Percentiles rank a stretch among this genome's conserved stretches.
Evolutionary conservation across 1,140 invertebrate species (phyloP).

Genomic region (Cylas formicarius): DNA sequence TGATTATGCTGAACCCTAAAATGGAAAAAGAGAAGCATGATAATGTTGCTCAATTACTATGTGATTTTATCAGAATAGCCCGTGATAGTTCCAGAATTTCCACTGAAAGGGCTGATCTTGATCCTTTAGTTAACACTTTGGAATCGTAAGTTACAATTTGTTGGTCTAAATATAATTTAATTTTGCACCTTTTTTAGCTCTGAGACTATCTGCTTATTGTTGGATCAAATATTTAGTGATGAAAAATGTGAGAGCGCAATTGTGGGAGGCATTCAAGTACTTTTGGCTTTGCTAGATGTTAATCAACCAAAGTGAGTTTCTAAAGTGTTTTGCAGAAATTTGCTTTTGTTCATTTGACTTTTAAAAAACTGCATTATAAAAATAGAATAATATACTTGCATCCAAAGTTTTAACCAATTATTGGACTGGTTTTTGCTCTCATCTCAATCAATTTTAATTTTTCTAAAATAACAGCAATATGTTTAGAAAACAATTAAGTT

Average conservation of each 20-base stretch:
- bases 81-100: conserved; percentile 57
- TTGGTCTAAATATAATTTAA: neutral
- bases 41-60: conserved; percentile 74
- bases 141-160: conserved; percentile 59
- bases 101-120: conserved; percentile 51
- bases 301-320: conserved; percentile 40
- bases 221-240: conserved; percentile 63
- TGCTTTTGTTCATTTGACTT: too few relatives aligned
- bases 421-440: too few relatives aligned
- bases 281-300: conserved; percentile 61
- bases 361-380: too few relatives aligned
- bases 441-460: too few relatives aligned
- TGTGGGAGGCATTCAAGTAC: conserved; percentile 70
- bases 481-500: too few relatives aligned
- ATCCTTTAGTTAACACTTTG: conserved; percentile 60
- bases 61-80: conserved; percentile 68
- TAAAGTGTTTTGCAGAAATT: too few relatives aligned
- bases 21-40: conserved; percentile 67
- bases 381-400: too few relatives aligned
- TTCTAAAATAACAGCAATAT: too few relatives aligned
- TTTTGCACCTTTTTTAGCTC: conserved; percentile 45
- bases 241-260: conserved; percentile 66
- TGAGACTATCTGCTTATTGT: conserved; percentile 56
- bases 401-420: too few relatives aligned
- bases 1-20: conserved; percentile 69